Conservation (phyloP, 2,113 vertebrate genomes). For the Tenebrosternarchus preto region DNA sequence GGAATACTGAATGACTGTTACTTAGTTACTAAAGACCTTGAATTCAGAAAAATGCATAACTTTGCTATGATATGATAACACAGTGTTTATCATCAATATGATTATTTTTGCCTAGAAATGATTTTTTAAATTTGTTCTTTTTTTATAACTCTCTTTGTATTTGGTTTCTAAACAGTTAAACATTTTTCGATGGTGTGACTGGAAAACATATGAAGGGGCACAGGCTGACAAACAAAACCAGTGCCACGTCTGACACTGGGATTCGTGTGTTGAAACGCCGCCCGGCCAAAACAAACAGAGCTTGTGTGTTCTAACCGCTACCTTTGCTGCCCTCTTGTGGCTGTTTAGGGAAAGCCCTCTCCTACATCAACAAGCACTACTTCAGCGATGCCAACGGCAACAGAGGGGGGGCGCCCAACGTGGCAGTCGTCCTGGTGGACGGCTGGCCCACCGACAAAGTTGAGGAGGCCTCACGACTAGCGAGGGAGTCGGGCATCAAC, state of each 20-base stretch:
- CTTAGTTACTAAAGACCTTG: too few relatives aligned
- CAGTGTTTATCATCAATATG: background rate
- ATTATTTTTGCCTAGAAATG: background rate
- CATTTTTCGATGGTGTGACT: background rate
- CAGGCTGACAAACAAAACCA: background rate
- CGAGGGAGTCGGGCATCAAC: slow-evolving; percentile 96
- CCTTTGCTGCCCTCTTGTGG: slow-evolving; percentile 65
- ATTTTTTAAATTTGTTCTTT: background rate
- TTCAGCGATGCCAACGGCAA: slow-evolving; percentile 91
- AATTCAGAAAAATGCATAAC: too few relatives aligned
- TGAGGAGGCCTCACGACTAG: slow-evolving; percentile 88
- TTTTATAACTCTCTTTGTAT: background rate
- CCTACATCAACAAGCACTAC: slow-evolving; percentile 90
- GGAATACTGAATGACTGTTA: too few relatives aligned
- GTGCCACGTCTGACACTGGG: background rate
- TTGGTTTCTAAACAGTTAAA: background rate
- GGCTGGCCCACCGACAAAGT: slow-evolving; percentile 96
- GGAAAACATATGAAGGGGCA: background rate
- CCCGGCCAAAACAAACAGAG: background rate
- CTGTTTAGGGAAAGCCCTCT: slow-evolving; percentile 87
- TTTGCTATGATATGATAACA: too few relatives aligned
- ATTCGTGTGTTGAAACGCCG: background rate
- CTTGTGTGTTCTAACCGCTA: slow-evolving; percentile 12
- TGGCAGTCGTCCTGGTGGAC: slow-evolving; percentile 90
- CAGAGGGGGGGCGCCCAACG: slow-evolving; percentile 86